Evolutionary conservation across 2,797 vertebrate genomes (phyloP).

Genomic region (Anniella stebbinsi): DNA sequence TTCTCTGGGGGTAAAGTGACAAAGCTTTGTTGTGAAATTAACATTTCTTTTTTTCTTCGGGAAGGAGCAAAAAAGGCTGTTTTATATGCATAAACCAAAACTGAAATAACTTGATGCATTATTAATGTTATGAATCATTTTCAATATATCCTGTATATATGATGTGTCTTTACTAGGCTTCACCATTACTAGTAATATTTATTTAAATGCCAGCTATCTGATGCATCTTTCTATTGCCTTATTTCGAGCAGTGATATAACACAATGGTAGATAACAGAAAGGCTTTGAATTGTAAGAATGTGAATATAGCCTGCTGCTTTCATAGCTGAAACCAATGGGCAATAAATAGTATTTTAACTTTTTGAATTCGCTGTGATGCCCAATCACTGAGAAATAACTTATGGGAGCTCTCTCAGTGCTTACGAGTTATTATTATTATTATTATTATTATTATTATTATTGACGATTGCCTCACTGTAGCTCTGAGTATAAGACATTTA

Average conservation of each 20-base stretch:
- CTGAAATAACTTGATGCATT: neutral
- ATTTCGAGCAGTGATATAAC: conserved; percentile 13
- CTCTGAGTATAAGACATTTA: conserved; percentile 61
- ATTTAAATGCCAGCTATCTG: conserved; percentile 24
- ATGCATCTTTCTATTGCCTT: conserved; percentile 26
- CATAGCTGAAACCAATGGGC: conserved; percentile 22
- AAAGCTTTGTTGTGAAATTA: conserved; percentile 15
- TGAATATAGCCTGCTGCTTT: conserved; percentile 29
- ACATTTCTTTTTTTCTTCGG: neutral
- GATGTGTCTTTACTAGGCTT: neutral
- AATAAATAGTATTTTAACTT: conserved; percentile 55
- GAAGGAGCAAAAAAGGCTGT: conserved; percentile 22
- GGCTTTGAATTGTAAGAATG: conserved; percentile 44
- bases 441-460: conserved; percentile 43
- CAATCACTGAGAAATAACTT: conserved; percentile 55
- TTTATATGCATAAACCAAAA: neutral
- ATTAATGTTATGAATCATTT: fast-evolving
- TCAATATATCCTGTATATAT: neutral
- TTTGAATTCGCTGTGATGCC: conserved; percentile 28
- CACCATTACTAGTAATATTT: neutral
- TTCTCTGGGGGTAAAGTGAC: conserved; percentile 20
- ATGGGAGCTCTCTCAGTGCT: conserved; percentile 35
- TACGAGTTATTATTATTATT: conserved; percentile 32
- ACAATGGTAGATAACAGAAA: neutral
- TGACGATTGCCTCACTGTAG: conserved; percentile 50